Evolutionary conservation across 2,888 invertebrate species (phyloP), one percentile per base, ranked within the genome.

Genomic region (Empis livida): DNA sequence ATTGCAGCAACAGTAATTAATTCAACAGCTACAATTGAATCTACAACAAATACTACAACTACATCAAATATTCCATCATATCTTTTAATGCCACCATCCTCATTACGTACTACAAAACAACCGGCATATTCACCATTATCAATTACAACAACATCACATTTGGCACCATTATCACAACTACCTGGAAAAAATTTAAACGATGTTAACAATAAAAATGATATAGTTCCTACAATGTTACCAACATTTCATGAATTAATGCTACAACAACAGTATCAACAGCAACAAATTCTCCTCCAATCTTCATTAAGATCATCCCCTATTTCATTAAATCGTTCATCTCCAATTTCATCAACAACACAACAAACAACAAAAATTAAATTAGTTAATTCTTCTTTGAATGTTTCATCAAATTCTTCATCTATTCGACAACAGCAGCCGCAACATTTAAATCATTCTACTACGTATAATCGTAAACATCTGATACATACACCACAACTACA

Each of bases 161-260:
- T 17, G 49, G 52, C 47, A 50, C 49, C 46, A 42, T 14, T 30
- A n/a, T 15, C 43, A 17, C 39, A 39, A 38, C 13, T 27, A 13
- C 17, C 35, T 13, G 32, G 11, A 5, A 40, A 20, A 31, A 45
- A 10, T 23, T 11, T 10, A 23, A 23, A 42, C 27, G 42, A 27
- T 23, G 23, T 15, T 42, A 16, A 42, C 10, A 42, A 20, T n/a
- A 35, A 23, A 44, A 43, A 43, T 43, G 40, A 16, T 38, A 16
- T 43, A 37, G 38, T 20, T 35, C 11, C 46, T 11, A 20, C 48
- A 45, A 48, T 31, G 31, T 42, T 38, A 45, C 13, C 41, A 43
- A 42, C 46, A 42, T 48, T 52, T 27, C 48, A 51, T 27, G 49
- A 56, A 47, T 46, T 55, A 49, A 49, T 53, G 46, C 55, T 51